These are phyloP conservation scores for Porphyrio hochstetteri DNA, from an alignment of 2,113 vertebrate genomes.

Conservation along the genomic window DNA sequence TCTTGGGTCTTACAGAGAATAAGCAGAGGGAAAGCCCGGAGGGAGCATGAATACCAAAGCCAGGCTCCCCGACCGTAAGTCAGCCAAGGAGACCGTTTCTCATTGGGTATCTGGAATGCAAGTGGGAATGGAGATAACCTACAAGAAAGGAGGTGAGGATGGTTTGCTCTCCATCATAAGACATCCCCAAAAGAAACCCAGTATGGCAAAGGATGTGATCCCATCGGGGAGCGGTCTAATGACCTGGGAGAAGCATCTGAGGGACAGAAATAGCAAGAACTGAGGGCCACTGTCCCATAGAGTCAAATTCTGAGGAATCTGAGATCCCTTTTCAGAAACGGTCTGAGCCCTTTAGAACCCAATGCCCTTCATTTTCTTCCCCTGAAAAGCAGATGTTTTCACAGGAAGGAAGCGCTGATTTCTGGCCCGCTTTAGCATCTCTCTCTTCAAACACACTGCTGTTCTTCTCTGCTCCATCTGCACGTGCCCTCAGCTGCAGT, in stretches of 20 bases:
- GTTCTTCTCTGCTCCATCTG: not conserved
- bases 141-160: not conserved
- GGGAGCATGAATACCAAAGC: not conserved
- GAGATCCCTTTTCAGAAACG: not conserved
- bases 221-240: accelerated
- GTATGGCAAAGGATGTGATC: not conserved
- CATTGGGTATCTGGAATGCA: not conserved
- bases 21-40: not conserved
- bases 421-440: not conserved
- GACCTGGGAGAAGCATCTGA: not conserved
- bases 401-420: not conserved
- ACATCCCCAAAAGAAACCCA: not conserved
- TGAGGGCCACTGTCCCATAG: accelerated
- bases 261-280: not conserved
- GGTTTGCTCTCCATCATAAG: not conserved
- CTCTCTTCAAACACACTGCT: not conserved
- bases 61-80: not conserved
- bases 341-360: not conserved
- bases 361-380: not conserved
- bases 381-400: not conserved
- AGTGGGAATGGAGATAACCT: not conserved
- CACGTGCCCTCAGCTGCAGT: not conserved
- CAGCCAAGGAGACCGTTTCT: not conserved
- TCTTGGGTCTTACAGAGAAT: not conserved
- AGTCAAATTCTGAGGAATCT: not conserved